Base-by-base conservation (phyloP, 1,140 invertebrate genomes). In the Papilio polytes region DNA sequence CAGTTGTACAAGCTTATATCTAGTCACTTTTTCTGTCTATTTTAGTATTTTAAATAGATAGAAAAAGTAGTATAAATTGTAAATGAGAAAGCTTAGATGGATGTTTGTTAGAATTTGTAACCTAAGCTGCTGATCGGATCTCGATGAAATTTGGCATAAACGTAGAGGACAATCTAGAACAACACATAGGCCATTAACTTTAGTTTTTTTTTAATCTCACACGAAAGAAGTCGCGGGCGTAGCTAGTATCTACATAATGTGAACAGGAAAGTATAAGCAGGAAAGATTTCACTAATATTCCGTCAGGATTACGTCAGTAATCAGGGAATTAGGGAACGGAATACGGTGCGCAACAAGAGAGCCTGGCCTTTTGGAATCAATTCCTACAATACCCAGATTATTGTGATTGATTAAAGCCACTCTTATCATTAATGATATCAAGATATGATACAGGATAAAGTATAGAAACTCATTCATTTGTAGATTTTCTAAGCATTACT, bases 371-470 rank as follows among this genome's bases (percentile, higher is more conserved):
- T 66, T 44, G 6, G 77, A 78, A 66, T 78, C 77, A 53, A 78
- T 78, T 48, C 41, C 36, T 63, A 78, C 77, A 78, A 66, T 78
- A 12, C 56, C 12, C 26, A 20, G 77, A 66, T 66, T 78, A 78
- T 78, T 44, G 56, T 66, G 59, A 78, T 78, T 78, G 77, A 78
- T 78, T 78, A 46, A 78, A 78, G n/a, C 26, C 59, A 78, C 36
- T 78, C 59, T 66, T 78, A 66, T 78, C 77, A 63, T n/a, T 66
- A 46, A 48, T 66, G n/a, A 46, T 66, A 66, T 78, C 56, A 13
- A 59, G 22, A 59, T 78, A 20, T 44, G 41, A 31, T 13, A n/a
- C 6, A 44, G 0, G 2, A 73, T 41, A 73, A 20, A 10, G 15
- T 18, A 44, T 41, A n/a, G 4, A 73, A 44, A n/a, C 41, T 73